A percentile compares a stretch with the other conserved stretches of the same genome.
These are phyloP conservation scores for roundworm (Caenorhabditis elegans) DNA, from an alignment of 1,140 invertebrate species.

Conservation along the genomic window WBcel235 BX284606.5:6134001-6134500, in stretches of 20 bases:
- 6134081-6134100: no score
- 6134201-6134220: not conserved
- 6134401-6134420: slow-evolving; percentile 29
- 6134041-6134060: no score
- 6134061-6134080: no score
- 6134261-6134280: not conserved
- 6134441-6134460: slow-evolving; percentile 30
- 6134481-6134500: not conserved
- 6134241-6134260: not conserved
- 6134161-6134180: no score
- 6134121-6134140: no score
- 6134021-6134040: no score
- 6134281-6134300: slow-evolving; percentile 24
- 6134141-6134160: no score
- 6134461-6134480: slow-evolving; percentile 17
- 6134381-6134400: slow-evolving; percentile 33
- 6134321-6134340: slow-evolving; percentile 7
- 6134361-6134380: slow-evolving; percentile 4
- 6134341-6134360: slow-evolving; percentile 18
- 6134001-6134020: no score
- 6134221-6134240: not conserved
- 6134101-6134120: no score
- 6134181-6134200: no score
- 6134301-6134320: not conserved
- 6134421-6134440: slow-evolving; percentile 20